Evolutionary conservation across 2,888 invertebrate genomes (phyloP), one percentile per base, ranked within the genome.

Genomic region (Chorisops tibialis): DNA sequence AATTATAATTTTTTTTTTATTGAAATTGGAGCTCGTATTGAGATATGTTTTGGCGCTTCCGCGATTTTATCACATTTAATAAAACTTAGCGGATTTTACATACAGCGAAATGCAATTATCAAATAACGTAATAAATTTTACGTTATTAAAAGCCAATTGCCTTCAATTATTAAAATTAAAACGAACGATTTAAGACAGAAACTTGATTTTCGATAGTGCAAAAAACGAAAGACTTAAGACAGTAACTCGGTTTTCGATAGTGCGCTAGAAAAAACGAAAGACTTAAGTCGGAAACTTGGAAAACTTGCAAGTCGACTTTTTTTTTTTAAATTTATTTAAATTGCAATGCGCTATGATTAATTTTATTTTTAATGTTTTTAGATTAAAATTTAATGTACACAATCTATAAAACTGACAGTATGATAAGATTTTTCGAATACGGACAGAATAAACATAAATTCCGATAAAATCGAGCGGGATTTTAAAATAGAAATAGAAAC

Each of bases 221-320:
- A 30, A 48, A 61, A 61, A 52, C 61, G 51, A 61, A 52, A 61
- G 52, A 61, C n/a, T 52, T 61, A 61, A 47, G 61, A 45, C 45
- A 54, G 37, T 30, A 61, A 61, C 61, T 35, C 35, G 52, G 12
- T 11, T 41, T 30, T 30, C 5, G 16, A 11, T 7, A 11, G 41
- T 41, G 6, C n/a, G 2, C n/a, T n/a, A n/a, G 12, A 41, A 14
- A 14, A 14, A 11, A 41, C 2, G 6, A n/a, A 41, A 30, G 30
- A 30, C 30, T 30, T 30, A 30, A 30, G 30, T 9, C 30, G 9
- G 30, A 30, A 30, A 30, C n/a, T 41, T 14, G n/a, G 41, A 41
- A 41, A 14, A 14, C 41, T 14, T 2, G 41, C 41, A 14, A 5
- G 2, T 12, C 4, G 12, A 14, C 16, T n/a, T 14, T 41, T 41